Conservation (phyloP, 2,113 vertebrate genomes). For the Pelodiscus sinensis region DNA sequence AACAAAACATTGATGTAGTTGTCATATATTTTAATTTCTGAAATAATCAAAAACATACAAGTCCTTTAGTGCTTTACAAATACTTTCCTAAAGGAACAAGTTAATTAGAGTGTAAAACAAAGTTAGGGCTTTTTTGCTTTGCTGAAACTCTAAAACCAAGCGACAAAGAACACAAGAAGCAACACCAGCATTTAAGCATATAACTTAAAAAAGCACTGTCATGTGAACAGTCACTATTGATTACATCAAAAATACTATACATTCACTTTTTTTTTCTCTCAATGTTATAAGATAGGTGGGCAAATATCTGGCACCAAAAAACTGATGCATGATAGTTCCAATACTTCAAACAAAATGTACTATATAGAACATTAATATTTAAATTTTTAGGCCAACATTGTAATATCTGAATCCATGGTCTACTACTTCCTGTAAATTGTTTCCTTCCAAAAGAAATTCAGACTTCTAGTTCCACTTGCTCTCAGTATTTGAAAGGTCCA, state of each 20-base stretch:
- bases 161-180: conserved; percentile 52
- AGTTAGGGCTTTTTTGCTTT: conserved; percentile 37
- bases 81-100: conserved; percentile 55
- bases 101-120: conserved; percentile 50
- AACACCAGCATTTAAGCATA: conserved; percentile 38
- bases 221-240: conserved; percentile 63
- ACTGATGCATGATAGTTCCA: conserved; percentile 75
- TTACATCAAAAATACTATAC: conserved; percentile 73
- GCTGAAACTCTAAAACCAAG: conserved; percentile 54
- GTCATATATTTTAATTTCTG: conserved; percentile 56
- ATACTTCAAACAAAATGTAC: conserved; percentile 66
- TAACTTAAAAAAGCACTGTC: conserved; percentile 74
- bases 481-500: conserved; percentile 1
- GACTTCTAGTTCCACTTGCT: conserved; percentile 28
- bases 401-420: conserved; percentile 26
- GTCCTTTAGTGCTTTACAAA: conserved; percentile 66
- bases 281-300: conserved; percentile 73
- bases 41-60: conserved; percentile 58
- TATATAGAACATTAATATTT: conserved; percentile 71
- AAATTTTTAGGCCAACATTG: conserved; percentile 43
- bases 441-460: conserved; percentile 31
- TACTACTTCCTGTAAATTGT: conserved; percentile 25
- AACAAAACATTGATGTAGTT: not conserved
- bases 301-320: conserved; percentile 76
- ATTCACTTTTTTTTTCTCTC: conserved; percentile 69